A percentile compares a stretch with the other conserved stretches of the same genome.
Evolutionary conservation across 2,888 invertebrate genomes (phyloP).

Genomic region (Conistra vaccinii): DNA sequence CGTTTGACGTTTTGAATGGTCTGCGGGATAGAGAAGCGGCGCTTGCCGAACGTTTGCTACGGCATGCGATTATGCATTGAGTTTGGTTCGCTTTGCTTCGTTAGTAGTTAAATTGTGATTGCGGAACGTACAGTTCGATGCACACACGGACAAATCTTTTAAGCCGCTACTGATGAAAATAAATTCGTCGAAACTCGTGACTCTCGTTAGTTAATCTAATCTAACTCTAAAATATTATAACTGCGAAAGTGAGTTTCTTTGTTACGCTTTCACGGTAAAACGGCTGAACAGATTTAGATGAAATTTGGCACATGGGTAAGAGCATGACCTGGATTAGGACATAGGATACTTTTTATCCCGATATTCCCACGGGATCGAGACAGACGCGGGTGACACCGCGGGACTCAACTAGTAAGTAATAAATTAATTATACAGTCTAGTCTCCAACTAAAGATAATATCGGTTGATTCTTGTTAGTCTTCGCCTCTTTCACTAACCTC

Average conservation of each 20-base stretch:
- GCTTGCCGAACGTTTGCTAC: conserved; percentile 36
- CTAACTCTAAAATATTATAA: no score
- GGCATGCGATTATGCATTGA: conserved; percentile 25
- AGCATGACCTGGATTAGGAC: no score
- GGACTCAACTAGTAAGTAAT: background rate
- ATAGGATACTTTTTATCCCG: no score
- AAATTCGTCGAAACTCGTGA: background rate
- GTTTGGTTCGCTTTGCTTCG: conserved; percentile 23
- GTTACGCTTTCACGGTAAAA: no score
- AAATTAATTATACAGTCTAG: background rate
- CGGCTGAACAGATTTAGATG: no score
- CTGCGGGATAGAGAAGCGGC: conserved; percentile 36
- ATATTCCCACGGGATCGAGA: no score
- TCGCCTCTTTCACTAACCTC: conserved; percentile 27
- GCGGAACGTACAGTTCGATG: background rate
- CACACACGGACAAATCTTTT: background rate
- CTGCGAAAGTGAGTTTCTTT: no score
- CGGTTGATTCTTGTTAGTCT: conserved; percentile 43
- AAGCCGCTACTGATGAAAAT: background rate
- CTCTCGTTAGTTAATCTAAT: background rate
- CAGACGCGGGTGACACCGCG: no score
- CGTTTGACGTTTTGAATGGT: conserved; percentile 59
- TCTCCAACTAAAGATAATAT: conserved; percentile 35
- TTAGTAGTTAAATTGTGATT: conserved; percentile 18
- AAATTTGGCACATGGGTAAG: no score